phyloP scores from a whole-genome alignment of 1,140 invertebrate genomes.

The Cherax destructor region DNA sequence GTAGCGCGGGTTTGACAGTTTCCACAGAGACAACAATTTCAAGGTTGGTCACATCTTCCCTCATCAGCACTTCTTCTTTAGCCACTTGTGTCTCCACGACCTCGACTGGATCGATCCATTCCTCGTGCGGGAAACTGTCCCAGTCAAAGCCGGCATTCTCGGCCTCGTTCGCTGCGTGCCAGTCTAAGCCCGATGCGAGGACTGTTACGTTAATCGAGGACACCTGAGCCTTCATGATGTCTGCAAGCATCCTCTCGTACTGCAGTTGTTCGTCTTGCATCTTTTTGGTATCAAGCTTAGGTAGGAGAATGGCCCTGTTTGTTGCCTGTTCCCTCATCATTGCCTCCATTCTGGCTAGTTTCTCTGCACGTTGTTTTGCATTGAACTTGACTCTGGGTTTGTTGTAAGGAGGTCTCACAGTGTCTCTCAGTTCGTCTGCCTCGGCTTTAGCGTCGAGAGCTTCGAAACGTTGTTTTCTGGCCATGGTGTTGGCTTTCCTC shows the following conservation, averaged over 20 bases:
- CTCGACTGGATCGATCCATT: constrained; percentile 66
- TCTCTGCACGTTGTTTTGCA: constrained; percentile 69
- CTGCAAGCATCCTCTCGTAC: constrained; percentile 68
- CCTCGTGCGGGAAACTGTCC: constrained; percentile 67
- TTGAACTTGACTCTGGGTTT: constrained; percentile 72
- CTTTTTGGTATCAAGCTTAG: constrained; percentile 56
- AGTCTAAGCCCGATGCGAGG: constrained; percentile 55
- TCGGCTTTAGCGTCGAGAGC: constrained; percentile 78
- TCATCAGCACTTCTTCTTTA: constrained; percentile 38
- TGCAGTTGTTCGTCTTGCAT: constrained; percentile 61
- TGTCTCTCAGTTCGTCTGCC: constrained; percentile 72
- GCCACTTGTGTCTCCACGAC: constrained; percentile 21
- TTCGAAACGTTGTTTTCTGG: constrained; percentile 85
- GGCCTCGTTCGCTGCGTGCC: constrained; percentile 59
- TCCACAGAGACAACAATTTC: constrained; percentile 66
- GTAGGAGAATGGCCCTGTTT: constrained; percentile 68
- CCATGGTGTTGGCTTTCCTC: constrained; percentile 80
- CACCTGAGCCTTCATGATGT: constrained; percentile 59
- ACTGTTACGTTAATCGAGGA: constrained; percentile 45
- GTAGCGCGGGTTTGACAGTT: constrained; percentile 58
- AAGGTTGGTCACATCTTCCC: constrained; percentile 46
- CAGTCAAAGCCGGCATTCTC: constrained; percentile 69
- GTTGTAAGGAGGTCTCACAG: constrained; percentile 67
- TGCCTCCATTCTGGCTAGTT: constrained; percentile 76
- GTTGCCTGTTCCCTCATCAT: constrained; percentile 62